Evolutionary conservation across 2,113 vertebrate genomes (phyloP), one percentile per base, ranked within the genome.

Genomic region (Sturnira hondurensis): DNA sequence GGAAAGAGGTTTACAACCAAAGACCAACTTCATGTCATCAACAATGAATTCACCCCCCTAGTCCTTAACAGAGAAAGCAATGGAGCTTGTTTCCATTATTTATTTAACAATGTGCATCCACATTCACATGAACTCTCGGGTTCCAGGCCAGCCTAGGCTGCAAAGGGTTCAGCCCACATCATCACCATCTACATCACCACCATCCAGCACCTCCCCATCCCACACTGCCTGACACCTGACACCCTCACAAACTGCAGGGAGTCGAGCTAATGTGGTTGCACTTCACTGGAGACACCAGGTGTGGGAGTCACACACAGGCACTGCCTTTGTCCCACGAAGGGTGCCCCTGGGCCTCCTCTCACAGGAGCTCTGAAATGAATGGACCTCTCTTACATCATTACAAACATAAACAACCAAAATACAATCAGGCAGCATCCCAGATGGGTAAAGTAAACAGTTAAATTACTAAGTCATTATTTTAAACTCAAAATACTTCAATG

Each of bases 271-370:
- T 0, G 2, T 84, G 67, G 47, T 56, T 96, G 54, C 2, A 0
- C 81, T 99, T 99, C 99, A 99, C 98, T 99, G 96, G 96, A 98
- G 97, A 98, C 56, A 97, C 97, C 95, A 96, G 82, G 96, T 93
- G 95, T 93, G 97, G 96, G 93, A 97, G 94, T 97, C 98, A 98
- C 97, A 98, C 94, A 93, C 94, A 93, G 97, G 13, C 93, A 47
- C 90, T 97, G 97, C 93, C 87, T 74, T 74, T 82, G 89, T 89
- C 93, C 94, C 91, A 88, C 45, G 94, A 22, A 85, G 81, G 45
- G 68, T 50, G 88, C 97, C 97, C 6, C 14, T 5, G 76, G 41
- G 76, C 45, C 67, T 47, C 15, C 38, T 28, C 65, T 86, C 97
- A 70, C 94, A 56, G 94, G 81, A 86, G 70, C 89, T 83, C 83